phyloP scores from a whole-genome alignment of 1,140 invertebrate genomes.

The Wiebesia pumilae region DNA sequence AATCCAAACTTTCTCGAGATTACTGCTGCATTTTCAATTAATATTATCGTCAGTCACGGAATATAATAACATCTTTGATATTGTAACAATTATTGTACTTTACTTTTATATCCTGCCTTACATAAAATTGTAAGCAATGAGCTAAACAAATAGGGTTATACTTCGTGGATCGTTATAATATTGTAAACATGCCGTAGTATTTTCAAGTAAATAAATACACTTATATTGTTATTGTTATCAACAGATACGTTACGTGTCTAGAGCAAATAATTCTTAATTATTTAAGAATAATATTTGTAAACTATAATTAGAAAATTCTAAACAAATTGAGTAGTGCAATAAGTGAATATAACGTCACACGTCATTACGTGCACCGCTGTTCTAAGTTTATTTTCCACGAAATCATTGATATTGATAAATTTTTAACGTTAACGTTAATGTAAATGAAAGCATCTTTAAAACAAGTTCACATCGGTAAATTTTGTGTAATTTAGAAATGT shows the following conservation, averaged over 20 bases:
- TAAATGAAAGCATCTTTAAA: no score
- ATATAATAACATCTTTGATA: conserved; percentile 21
- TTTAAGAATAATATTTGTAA: no score
- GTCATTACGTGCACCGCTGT: no score
- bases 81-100: background rate
- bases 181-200: background rate
- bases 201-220: background rate
- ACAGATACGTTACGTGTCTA: no score
- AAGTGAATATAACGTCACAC: no score
- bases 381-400: no score
- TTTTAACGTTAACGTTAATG: no score
- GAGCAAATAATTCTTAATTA: no score
- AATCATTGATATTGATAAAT: background rate
- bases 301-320: no score
- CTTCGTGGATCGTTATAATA: background rate
- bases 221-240: background rate
- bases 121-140: background rate
- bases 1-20: conserved; percentile 40
- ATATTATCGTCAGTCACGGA: conserved; percentile 36
- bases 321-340: no score
- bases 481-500: no score
- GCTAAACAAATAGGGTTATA: background rate
- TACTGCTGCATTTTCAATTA: conserved; percentile 42
- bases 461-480: no score
- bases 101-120: background rate